A percentile compares a stretch with the other conserved stretches of the same genome.
Conservation (phyloP, 2,113 vertebrate genomes). For the Isurus oxyrinchus region DNA sequence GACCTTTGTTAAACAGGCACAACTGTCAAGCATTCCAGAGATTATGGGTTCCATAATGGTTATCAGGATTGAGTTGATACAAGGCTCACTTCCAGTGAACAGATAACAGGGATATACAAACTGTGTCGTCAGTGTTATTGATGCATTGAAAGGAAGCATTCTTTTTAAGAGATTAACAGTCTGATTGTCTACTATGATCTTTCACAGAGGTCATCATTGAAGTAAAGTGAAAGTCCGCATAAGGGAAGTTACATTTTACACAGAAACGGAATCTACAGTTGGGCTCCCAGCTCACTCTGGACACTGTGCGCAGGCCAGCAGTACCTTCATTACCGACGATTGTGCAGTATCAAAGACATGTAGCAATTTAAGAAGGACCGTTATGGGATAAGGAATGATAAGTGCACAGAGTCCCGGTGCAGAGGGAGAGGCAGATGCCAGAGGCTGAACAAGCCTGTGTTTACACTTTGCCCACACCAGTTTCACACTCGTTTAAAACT, state of each 20-base stretch:
- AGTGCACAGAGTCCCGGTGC: not conserved
- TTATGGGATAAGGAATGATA: not conserved
- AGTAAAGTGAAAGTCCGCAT: not conserved
- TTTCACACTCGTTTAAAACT: not conserved
- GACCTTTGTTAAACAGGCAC: conserved; percentile 13
- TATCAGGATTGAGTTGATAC: conserved; percentile 34
- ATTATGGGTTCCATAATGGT: conserved; percentile 3
- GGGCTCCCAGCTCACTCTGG: not conserved
- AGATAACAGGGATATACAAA: conserved; percentile 29
- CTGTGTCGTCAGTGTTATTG: conserved; percentile 21
- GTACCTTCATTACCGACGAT: not conserved
- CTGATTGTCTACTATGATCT: conserved; percentile 35
- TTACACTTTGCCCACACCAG: not conserved
- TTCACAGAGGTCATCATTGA: conserved; percentile 15
- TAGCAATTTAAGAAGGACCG: not conserved
- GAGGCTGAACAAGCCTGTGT: not conserved
- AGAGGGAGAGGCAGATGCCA: not conserved
- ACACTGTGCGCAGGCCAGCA: not conserved
- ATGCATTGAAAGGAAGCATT: conserved; percentile 34
- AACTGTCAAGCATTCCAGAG: not conserved
- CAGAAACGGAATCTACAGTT: conserved; percentile 12
- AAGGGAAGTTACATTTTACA: conserved; percentile 13
- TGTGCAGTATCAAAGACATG: no score
- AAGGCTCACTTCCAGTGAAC: not conserved
- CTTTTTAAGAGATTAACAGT: conserved; percentile 31